Evolutionary conservation across 2,113 vertebrate species (phyloP).

Genomic region (Mustela lutreola): DNA sequence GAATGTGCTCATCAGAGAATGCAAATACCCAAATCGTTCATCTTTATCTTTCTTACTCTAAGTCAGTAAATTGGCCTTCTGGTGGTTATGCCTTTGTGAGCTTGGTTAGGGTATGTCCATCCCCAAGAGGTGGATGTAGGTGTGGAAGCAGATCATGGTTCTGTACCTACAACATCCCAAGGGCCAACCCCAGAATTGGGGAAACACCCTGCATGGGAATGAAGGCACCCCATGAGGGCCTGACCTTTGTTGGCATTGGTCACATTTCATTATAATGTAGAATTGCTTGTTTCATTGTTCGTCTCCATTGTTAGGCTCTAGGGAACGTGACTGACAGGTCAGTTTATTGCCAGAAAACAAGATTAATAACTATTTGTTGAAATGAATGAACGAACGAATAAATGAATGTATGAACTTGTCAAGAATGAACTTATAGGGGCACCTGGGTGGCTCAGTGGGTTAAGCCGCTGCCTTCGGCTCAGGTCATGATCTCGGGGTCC

Average conservation of each 20-base stretch:
- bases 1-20: neutral
- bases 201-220: neutral
- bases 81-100: neutral
- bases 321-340: neutral
- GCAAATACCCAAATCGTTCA: neutral
- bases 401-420: neutral
- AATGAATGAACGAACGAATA: neutral
- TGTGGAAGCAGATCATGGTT: neutral
- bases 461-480: too few relatives aligned
- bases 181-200: neutral
- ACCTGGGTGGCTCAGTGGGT: too few relatives aligned
- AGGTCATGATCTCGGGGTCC: too few relatives aligned
- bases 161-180: neutral
- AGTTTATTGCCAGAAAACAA: neutral
- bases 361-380: neutral
- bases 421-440: neutral
- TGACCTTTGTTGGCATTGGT: neutral
- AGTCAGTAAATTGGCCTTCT: neutral
- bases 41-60: constrained; percentile 13
- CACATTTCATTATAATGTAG: neutral
- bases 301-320: neutral
- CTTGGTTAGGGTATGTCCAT: neutral
- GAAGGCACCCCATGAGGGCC: neutral
- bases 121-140: neutral
- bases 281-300: neutral